These are phyloP conservation scores for Melopsittacus undulatus DNA, from an alignment of 2,797 vertebrate species.

Conservation along the genomic window DNA sequence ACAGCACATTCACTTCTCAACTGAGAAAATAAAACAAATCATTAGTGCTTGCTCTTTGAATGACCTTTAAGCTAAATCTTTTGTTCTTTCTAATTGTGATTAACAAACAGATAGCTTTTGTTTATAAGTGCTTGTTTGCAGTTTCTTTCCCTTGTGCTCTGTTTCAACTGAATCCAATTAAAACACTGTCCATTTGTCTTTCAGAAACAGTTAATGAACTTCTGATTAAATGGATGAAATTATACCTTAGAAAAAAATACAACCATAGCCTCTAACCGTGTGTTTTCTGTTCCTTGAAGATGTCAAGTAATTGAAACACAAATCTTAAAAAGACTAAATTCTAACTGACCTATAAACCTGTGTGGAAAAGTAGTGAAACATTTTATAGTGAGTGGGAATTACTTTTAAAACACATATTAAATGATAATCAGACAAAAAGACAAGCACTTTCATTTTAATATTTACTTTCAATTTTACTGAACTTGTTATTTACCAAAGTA, in stretches of 20 bases:
- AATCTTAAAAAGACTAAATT: background rate
- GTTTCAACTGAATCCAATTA: background rate
- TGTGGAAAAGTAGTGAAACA: background rate
- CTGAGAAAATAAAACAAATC: background rate
- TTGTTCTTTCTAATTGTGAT: slow-evolving; percentile 3
- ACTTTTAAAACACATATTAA: background rate
- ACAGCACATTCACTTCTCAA: background rate
- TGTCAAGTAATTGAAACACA: background rate
- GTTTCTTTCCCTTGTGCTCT: background rate
- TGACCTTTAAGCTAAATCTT: background rate
- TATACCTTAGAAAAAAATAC: background rate
- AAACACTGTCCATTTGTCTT: slow-evolving; percentile 2
- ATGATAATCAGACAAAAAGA: background rate
- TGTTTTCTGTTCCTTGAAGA: background rate
- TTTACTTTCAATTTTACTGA: background rate
- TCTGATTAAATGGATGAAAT: background rate
- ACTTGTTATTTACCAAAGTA: background rate
- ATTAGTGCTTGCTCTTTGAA: background rate
- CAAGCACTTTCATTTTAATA: background rate
- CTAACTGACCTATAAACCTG: background rate
- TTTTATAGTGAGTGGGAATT: background rate
- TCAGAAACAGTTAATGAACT: slow-evolving; percentile 20
- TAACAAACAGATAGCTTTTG: background rate
- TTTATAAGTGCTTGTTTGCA: background rate
- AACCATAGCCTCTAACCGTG: background rate